Conservation (phyloP, 2,113 vertebrate genomes). For the Platichthys flesus region DNA sequence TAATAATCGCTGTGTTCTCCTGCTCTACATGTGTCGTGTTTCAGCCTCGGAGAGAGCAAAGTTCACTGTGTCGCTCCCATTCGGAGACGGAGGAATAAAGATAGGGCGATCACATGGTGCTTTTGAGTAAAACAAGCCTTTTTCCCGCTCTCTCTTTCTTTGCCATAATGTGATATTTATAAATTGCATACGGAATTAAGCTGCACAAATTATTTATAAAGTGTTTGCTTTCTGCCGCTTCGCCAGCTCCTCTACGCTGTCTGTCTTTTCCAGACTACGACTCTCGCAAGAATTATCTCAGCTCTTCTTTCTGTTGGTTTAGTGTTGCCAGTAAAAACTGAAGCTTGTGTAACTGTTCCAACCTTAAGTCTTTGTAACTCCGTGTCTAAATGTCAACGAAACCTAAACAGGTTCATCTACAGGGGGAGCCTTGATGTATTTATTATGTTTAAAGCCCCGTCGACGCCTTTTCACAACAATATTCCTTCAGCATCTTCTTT, state of each 20-base stretch:
- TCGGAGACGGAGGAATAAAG: slow-evolving; percentile 16
- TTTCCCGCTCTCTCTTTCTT: background rate
- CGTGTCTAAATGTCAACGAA: background rate
- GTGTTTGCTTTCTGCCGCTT: slow-evolving; percentile 17
- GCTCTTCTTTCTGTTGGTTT: slow-evolving; percentile 9
- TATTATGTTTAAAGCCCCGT: background rate
- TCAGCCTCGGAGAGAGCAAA: slow-evolving; percentile 5
- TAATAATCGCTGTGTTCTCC: background rate
- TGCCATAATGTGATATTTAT: slow-evolving; percentile 50
- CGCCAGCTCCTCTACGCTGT: background rate
- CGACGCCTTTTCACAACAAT: background rate
- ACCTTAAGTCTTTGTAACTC: background rate
- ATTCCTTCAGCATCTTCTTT: background rate
- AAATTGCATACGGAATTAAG: slow-evolving; percentile 43
- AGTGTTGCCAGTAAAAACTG: slow-evolving; percentile 35
- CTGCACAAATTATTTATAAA: slow-evolving; percentile 45
- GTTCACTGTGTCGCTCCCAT: slow-evolving; percentile 23
- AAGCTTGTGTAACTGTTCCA: slow-evolving; percentile 23
- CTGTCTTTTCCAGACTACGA: background rate
- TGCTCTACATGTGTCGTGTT: slow-evolving; percentile 3
- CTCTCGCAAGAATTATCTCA: slow-evolving; percentile 12
- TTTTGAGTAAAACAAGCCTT: slow-evolving; percentile 43
- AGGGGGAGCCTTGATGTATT: background rate
- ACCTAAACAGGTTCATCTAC: slow-evolving; percentile 8
- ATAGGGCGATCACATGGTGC: slow-evolving; percentile 36